A percentile compares a stretch with the other conserved stretches of the same genome.
Conservation (phyloP, 2,113 vertebrate genomes). For the rabbit (Oryctolagus cuniculus) region DNA sequence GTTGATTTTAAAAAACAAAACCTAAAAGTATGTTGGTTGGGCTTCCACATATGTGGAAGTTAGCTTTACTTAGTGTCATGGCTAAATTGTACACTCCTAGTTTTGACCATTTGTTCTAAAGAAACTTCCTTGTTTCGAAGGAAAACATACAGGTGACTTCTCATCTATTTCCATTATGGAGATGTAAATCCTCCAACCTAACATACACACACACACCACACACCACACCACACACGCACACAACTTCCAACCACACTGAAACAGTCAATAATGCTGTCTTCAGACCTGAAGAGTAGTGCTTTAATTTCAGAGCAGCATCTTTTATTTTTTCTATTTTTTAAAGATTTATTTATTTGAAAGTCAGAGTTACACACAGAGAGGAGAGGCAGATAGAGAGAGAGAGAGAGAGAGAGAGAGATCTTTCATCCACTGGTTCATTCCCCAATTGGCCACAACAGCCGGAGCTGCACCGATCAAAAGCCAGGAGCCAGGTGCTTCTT, state of each 20-base stretch:
- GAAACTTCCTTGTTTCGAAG: conserved; percentile 40
- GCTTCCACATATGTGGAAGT: background rate
- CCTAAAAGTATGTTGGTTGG: background rate
- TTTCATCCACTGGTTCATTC: too few species aligned
- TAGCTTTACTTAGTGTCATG: background rate
- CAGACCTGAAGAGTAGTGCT: background rate
- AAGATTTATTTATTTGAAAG: too few species aligned
- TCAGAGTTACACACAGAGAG: too few species aligned
- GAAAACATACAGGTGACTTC: background rate
- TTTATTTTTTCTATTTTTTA: too few species aligned
- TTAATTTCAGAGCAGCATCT: background rate
- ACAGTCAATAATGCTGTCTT: background rate
- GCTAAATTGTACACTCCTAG: background rate
- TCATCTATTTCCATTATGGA: background rate
- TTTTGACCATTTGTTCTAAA: background rate
- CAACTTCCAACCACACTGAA: background rate
- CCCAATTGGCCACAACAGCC: too few species aligned
- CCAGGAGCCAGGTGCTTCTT: too few species aligned
- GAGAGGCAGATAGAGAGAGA: too few species aligned
- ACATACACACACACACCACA: background rate
- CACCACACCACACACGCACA: too few species aligned
- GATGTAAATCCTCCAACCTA: background rate
- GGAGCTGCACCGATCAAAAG: too few species aligned
- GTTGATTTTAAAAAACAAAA: background rate
- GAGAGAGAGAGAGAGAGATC: too few species aligned